Evolutionary conservation across 2,113 vertebrate genomes (phyloP), one percentile per base, ranked within the genome.

Genomic region (Alaudala cheleensis): DNA sequence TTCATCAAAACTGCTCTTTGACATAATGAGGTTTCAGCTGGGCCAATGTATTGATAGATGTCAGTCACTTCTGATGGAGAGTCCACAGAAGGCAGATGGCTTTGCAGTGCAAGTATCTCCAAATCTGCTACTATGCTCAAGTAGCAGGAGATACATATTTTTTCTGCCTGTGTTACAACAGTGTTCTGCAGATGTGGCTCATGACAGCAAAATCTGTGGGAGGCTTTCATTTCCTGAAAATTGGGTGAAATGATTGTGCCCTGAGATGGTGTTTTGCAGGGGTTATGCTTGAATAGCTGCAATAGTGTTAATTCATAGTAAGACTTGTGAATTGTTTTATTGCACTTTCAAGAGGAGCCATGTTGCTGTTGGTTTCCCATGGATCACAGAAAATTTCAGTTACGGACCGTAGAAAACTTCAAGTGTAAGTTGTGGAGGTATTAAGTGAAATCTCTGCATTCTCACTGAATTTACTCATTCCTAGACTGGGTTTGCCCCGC

Each of bases 211-310:
- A 90, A 81, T 79, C 64, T 74, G 94, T 80, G 67, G 76, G 88
- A 94, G 83, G 67, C 47, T 90, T 92, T 86, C 39, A 64, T 88
- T 94, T 96, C 88, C 82, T 86, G 85, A 81, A 88, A 91, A 86
- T 40, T 60, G 51, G 72, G 80, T 90, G 69, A 94, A 88, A 44
- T 74, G 39, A n/a, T 78, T 81, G 39, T 92, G 40, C 33, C 67
- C 56, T 40, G 64, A 90, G 58, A 90, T 92, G 33, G 12, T 58
- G 50, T 77, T 90, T 88, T 62, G 56, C 0, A 1, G 42, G 64
- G 70, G 67, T 60, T 83, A 10, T 6, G 42, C 50, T 80, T 87
- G 37, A 85, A 82, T 44, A 49, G 44, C n/a, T 91, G 81, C 34
- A 50, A 0, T 56, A 69, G 47, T 31, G 24, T 81, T 92, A 84